Evolutionary conservation across 1,140 invertebrate species (phyloP), one percentile per base, ranked within the genome.

Genomic region (Camponotus vicinus): DNA sequence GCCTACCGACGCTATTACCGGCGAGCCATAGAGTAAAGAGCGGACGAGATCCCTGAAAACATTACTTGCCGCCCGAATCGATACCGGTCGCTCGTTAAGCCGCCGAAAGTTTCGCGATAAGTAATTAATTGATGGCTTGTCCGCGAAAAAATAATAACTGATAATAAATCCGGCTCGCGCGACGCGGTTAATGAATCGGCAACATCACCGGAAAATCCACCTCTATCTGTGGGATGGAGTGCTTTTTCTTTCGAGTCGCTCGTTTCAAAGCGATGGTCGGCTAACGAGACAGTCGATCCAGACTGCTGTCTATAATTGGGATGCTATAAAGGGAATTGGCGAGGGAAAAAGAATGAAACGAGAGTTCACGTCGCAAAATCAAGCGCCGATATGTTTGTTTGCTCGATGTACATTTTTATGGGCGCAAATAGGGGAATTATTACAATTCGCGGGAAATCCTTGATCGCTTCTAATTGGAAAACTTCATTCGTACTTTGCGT

Each of bases 91-190:
- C 85, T 87, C 87, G 90, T 87, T 64, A 73, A 79, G 45, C 21
- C 61, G 32, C 71, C 87, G 82, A 91, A 89, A 86, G 87, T 76
- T 5, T 49, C 49, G 61, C 1, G 45, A 49, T 88, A 90, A 90
- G 87, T 89, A 90, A 59, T 82, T 89, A 90, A 91, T 90, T 90
- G 76, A 77, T 69, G 45, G 11, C 15, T 4, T 3, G 76, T 45
- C 55, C 82, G 84, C n/a, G 52, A 59, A n/a, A 34, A 8, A n/a
- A 34, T 84, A 61, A 87, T 71, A 86, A 73, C 79, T 52, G 85
- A 89, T 83, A 66, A 89, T 89, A 86, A 90, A 91, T 91, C 70
- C 89, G 66, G 5, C 32, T 61, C 57, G 61, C 40, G 18, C 13
- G 2, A 42, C 21, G 66, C 69, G 27, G 0, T 27, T 27, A 27